Evolutionary conservation across 2,888 invertebrate genomes (phyloP).

Genomic region (Cheilosia impressa): DNA sequence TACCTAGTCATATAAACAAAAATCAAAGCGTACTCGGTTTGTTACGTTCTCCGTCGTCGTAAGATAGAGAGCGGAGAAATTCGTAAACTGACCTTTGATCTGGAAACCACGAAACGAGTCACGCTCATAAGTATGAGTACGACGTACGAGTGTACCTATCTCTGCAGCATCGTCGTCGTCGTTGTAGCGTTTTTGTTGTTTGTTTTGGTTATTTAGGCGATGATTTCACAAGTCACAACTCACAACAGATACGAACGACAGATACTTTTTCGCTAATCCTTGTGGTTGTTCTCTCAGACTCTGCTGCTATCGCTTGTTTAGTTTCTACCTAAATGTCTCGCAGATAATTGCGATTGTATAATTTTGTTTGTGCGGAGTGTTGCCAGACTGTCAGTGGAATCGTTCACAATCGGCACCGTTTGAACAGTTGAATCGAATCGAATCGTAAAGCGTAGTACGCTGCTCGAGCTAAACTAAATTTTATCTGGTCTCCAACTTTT

Average conservation of each 20-base stretch:
- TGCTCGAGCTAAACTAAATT: too few relatives aligned
- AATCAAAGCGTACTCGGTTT: not conserved
- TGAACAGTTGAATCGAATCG: too few relatives aligned
- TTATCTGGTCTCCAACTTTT: too few relatives aligned
- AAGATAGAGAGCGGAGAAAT: slow-evolving; percentile 12
- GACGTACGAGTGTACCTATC: slow-evolving; percentile 14
- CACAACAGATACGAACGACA: slow-evolving; percentile 43
- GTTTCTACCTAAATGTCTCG: too few relatives aligned
- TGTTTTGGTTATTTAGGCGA: slow-evolving; percentile 73
- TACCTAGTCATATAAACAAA: slow-evolving; percentile 1
- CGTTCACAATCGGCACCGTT: too few relatives aligned
- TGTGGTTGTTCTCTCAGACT: too few relatives aligned
- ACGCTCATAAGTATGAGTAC: slow-evolving; percentile 23
- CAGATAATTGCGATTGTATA: too few relatives aligned
- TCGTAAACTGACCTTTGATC: slow-evolving; percentile 72
- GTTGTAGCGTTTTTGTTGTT: slow-evolving; percentile 35
- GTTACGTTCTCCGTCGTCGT: not conserved
- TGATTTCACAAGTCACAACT: slow-evolving; percentile 75
- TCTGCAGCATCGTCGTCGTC: slow-evolving; percentile 44
- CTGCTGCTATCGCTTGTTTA: too few relatives aligned
- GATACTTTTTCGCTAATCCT: too few relatives aligned
- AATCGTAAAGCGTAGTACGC: too few relatives aligned
- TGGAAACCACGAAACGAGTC: slow-evolving; percentile 69
- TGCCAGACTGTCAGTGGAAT: too few relatives aligned
- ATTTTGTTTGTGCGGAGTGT: too few relatives aligned